These are phyloP conservation scores for Amiota communis DNA, from an alignment of 2,888 invertebrate species.

Conservation along the genomic window DNA sequence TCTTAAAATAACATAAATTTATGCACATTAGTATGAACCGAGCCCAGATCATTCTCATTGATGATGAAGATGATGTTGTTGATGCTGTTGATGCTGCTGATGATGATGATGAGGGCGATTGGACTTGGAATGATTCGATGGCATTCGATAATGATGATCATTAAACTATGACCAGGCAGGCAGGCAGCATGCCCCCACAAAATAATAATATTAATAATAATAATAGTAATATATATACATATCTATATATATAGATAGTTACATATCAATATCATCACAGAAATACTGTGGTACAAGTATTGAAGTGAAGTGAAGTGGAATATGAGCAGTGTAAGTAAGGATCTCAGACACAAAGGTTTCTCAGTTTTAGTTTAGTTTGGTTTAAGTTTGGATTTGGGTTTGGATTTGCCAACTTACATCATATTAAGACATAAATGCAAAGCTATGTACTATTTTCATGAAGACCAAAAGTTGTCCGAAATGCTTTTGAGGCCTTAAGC, in stretches of 20 bases:
- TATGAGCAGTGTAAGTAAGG: not conserved
- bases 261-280: no score
- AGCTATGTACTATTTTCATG: constrained; percentile 28
- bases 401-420: constrained; percentile 40
- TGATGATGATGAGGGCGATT: constrained; percentile 2
- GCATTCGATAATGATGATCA: constrained; percentile 9
- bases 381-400: no score
- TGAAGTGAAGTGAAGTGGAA: not conserved
- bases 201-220: no score
- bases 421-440: constrained; percentile 56
- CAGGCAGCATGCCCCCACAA: not conserved
- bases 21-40: constrained; percentile 49
- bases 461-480: not conserved
- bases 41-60: not conserved
- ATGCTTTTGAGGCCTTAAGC: no score
- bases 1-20: constrained; percentile 60
- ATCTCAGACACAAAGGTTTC: not conserved
- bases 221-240: no score
- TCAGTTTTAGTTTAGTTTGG: no score
- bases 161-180: not conserved
- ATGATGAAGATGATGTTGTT: not conserved
- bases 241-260: no score
- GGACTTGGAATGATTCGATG: not conserved
- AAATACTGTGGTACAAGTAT: not conserved
- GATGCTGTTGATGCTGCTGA: not conserved